Percentiles rank a stretch among this genome's conserved stretches.
Conservation (phyloP, 2,888 invertebrate genomes). For the Lathronympha strigana region DNA sequence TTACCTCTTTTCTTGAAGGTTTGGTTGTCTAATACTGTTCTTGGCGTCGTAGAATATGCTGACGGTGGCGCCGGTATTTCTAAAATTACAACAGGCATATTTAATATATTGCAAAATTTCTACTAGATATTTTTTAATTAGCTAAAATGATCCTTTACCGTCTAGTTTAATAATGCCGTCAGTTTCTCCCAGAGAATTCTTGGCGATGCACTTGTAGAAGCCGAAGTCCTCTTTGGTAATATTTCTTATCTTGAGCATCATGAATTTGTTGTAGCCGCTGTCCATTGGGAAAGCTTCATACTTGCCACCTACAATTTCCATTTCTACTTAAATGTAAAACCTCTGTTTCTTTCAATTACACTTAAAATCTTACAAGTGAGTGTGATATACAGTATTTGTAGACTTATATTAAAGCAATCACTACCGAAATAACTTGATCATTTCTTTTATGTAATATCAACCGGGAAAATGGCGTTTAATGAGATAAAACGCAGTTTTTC, state of each 20-base stretch:
- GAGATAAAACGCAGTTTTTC: too few relatives aligned
- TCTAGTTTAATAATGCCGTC: constrained; percentile 96
- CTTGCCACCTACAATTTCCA: constrained; percentile 92
- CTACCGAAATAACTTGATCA: too few relatives aligned
- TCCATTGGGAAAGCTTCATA: constrained; percentile 94
- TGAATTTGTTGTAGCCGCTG: constrained; percentile 95
- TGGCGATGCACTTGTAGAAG: constrained; percentile 95
- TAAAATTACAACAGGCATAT: constrained; percentile 65
- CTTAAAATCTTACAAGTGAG: constrained; percentile 17
- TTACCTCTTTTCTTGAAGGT: constrained; percentile 78
- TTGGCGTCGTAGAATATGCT: constrained; percentile 85
- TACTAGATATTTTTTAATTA: neutral
- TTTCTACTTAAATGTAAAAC: constrained; percentile 85
- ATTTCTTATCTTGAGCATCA: constrained; percentile 95
- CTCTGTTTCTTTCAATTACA: constrained; percentile 52
- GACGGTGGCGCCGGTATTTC: constrained; percentile 94
- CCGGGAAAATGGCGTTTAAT: too few relatives aligned
- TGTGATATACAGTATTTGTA: neutral
- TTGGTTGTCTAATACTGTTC: constrained; percentile 73
- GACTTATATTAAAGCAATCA: neutral
- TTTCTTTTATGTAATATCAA: too few relatives aligned
- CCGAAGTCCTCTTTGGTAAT: constrained; percentile 93
- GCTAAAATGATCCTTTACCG: constrained; percentile 83
- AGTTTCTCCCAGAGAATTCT: constrained; percentile 95
- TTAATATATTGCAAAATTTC: neutral